phyloP scores from a whole-genome alignment of 1,140 invertebrate species.

The Chymomyza costata region DNA sequence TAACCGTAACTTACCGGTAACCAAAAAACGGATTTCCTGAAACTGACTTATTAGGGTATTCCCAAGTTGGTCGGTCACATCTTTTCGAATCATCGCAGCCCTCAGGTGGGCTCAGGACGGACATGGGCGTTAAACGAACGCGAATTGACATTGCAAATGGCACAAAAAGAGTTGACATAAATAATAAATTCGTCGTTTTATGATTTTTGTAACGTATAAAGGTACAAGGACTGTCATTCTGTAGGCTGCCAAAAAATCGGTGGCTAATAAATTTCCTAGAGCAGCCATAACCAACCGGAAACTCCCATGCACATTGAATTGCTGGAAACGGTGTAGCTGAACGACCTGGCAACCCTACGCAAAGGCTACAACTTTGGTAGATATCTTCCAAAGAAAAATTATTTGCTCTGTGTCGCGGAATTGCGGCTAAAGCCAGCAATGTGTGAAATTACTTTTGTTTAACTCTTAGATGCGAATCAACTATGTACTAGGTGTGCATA shows the following conservation, averaged over 20 bases:
- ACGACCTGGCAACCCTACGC: neutral
- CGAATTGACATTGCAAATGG: slow-evolving; percentile 62
- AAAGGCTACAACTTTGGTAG: neutral
- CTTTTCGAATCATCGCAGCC: neutral
- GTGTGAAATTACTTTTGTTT: slow-evolving; percentile 75
- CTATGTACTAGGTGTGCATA: neutral
- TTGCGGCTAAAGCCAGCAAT: slow-evolving; percentile 52
- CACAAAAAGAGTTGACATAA: slow-evolving; percentile 72
- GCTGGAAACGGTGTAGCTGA: neutral
- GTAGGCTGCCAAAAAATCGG: slow-evolving; percentile 69
- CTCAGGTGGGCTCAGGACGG: slow-evolving; percentile 3
- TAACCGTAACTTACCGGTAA: no score
- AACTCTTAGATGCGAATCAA: neutral
- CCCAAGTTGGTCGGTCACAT: no score
- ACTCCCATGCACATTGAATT: no score
- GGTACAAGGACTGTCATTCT: slow-evolving; percentile 55
- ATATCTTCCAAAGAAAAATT: slow-evolving; percentile 47
- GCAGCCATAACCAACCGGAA: no score
- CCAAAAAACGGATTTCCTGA: no score
- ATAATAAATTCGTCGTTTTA: slow-evolving; percentile 73
- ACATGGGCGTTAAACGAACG: neutral
- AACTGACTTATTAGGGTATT: no score
- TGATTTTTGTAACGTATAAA: slow-evolving; percentile 37
- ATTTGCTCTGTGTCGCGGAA: slow-evolving; percentile 42
- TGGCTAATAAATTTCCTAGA: slow-evolving; percentile 68